Conservation (phyloP, 1,140 invertebrate species). For the Acromyrmex charruanus region DNA sequence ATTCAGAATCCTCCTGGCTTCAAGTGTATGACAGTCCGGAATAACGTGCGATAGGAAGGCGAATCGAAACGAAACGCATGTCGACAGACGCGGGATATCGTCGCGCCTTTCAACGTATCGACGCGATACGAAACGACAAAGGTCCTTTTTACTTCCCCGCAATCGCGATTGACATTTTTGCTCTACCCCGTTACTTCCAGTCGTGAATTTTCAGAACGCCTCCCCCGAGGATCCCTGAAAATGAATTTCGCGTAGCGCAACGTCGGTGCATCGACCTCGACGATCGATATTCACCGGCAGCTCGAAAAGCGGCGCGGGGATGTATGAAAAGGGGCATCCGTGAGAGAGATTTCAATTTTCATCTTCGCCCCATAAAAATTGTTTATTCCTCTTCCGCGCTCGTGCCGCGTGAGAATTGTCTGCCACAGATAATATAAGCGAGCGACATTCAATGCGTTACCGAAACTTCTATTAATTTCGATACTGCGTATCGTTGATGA, state of each 20-base stretch:
- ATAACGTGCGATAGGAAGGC: not conserved
- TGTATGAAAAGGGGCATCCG: constrained; percentile 62
- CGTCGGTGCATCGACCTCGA: constrained; percentile 68
- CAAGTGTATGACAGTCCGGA: not conserved
- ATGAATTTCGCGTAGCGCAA: constrained; percentile 74
- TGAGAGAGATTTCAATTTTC: constrained; percentile 76
- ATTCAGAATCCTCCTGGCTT: not conserved
- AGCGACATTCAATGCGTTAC: constrained; percentile 1
- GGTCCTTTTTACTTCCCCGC: not conserved
- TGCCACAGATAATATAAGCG: constrained; percentile 2
- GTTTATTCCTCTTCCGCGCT: constrained; percentile 50
- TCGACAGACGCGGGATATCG: constrained; percentile 30
- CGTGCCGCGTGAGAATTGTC: constrained; percentile 39
- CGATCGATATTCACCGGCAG: constrained; percentile 70
- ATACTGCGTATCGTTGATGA: not conserved
- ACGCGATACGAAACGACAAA: constrained; percentile 5
- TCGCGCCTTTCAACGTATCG: constrained; percentile 5
- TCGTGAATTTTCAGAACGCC: constrained; percentile 71
- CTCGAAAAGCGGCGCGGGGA: constrained; percentile 57
- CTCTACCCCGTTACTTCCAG: constrained; percentile 61
- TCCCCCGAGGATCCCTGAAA: constrained; percentile 64
- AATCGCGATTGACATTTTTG: constrained; percentile 63
- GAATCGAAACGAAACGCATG: not conserved
- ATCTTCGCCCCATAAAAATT: constrained; percentile 59
- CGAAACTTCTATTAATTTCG: not conserved